phyloP scores from a whole-genome alignment of 2,797 vertebrate species.

The Karalla daura region DNA sequence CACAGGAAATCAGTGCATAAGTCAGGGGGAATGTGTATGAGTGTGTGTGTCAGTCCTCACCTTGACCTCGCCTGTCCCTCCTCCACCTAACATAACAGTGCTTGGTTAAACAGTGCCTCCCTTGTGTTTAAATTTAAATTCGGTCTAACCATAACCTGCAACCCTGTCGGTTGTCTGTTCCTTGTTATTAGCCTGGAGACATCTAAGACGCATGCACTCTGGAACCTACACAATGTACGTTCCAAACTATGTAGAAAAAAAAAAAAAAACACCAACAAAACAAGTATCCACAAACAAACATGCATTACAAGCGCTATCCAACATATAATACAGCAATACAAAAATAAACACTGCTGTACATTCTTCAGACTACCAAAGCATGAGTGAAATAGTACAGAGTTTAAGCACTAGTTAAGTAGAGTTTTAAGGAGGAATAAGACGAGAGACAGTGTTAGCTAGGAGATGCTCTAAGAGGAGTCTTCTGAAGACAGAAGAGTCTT shows the following conservation, averaged over 20 bases:
- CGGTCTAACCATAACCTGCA: constrained; percentile 37
- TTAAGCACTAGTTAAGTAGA: too few species aligned
- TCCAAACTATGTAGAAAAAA: background rate
- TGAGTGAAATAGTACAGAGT: too few species aligned
- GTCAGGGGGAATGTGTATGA: background rate
- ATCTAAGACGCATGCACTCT: constrained; percentile 5
- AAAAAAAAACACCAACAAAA: background rate
- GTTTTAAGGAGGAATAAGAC: too few species aligned
- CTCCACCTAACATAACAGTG: constrained; percentile 37
- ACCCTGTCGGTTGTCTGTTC: constrained; percentile 10
- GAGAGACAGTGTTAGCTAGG: too few species aligned
- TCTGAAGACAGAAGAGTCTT: too few species aligned
- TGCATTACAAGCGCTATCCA: too few species aligned
- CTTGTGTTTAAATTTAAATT: constrained; percentile 33
- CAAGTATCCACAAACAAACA: background rate
- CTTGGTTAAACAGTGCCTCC: constrained; percentile 24
- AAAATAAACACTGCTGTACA: too few species aligned
- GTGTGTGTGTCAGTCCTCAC: constrained; percentile 25
- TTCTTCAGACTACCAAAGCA: too few species aligned
- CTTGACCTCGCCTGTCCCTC: constrained; percentile 43
- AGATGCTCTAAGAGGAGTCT: too few species aligned
- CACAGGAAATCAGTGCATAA: constrained; percentile 45
- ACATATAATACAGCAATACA: too few species aligned
- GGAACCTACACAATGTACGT: constrained; percentile 9
- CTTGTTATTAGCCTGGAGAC: background rate